Evolutionary conservation across 1,140 invertebrate species (phyloP).

Genomic region (Neodiprion pinetum): DNA sequence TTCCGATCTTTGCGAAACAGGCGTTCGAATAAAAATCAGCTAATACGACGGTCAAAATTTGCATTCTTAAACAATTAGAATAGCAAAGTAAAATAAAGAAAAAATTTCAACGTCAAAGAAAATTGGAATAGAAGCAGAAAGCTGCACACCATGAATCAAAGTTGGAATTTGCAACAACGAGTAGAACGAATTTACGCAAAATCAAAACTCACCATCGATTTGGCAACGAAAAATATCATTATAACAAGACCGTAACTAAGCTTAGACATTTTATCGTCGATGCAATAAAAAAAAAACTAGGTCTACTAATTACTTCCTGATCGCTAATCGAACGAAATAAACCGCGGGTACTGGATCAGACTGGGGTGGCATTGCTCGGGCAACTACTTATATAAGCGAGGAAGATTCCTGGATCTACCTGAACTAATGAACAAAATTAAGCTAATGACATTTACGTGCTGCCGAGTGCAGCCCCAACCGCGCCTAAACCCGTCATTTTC

Average conservation of each 20-base stretch:
- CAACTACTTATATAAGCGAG: background rate
- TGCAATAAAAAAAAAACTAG: background rate
- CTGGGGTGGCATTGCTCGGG: too few relatives aligned
- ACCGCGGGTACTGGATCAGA: too few relatives aligned
- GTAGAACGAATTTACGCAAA: too few relatives aligned
- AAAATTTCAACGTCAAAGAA: too few relatives aligned
- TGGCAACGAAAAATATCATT: background rate
- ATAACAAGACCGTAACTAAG: background rate
- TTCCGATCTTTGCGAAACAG: background rate
- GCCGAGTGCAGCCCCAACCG: background rate
- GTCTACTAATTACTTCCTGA: background rate
- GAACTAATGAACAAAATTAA: background rate
- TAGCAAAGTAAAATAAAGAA: too few relatives aligned
- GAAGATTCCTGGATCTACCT: background rate
- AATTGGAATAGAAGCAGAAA: too few relatives aligned
- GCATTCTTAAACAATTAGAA: too few relatives aligned
- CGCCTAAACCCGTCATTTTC: background rate
- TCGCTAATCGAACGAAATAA: background rate
- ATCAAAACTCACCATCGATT: background rate
- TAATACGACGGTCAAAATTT: conserved; percentile 1
- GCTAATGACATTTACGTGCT: background rate
- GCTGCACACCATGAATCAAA: too few relatives aligned
- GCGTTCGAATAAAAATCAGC: background rate
- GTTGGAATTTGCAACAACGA: too few relatives aligned
- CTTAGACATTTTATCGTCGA: background rate